These are phyloP conservation scores for Pseudococcus longispinus DNA, from an alignment of 2,888 invertebrate species.

Conservation along the genomic window DNA sequence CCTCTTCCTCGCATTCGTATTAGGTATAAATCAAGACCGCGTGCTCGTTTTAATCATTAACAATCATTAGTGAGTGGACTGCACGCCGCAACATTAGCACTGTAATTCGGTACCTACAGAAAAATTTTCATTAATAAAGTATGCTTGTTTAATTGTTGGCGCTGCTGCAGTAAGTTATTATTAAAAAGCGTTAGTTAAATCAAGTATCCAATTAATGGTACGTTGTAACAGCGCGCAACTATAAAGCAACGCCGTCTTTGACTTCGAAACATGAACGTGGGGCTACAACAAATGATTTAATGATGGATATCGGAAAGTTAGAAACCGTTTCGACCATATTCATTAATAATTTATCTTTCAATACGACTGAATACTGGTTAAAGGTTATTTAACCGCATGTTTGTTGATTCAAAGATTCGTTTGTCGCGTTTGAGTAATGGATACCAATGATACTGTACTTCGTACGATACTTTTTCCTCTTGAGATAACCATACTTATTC, in stretches of 20 bases:
- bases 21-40: not conserved
- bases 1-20: not conserved
- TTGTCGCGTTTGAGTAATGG: slow-evolving; percentile 11
- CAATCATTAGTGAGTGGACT: not conserved
- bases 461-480: not conserved
- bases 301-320: slow-evolving; percentile 40
- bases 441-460: not conserved
- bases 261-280: not conserved
- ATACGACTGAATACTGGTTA: slow-evolving; percentile 20
- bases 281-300: slow-evolving; percentile 35
- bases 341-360: slow-evolving; percentile 29
- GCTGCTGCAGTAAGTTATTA: slow-evolving; percentile 42
- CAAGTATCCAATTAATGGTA: slow-evolving; percentile 42
- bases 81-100: slow-evolving; percentile 31
- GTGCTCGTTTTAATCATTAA: slow-evolving; percentile 35
- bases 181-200: slow-evolving; percentile 44
- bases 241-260: slow-evolving; percentile 10
- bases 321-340: slow-evolving; percentile 33
- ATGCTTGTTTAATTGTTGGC: slow-evolving; percentile 42
- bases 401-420: not conserved
- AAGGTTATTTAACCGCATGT: slow-evolving; percentile 25
- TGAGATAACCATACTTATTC: not conserved
- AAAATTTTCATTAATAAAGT: slow-evolving; percentile 37
- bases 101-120: slow-evolving; percentile 27
- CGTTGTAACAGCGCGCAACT: slow-evolving; percentile 1